These are phyloP conservation scores for Raja brachyura DNA, from an alignment of 2,113 vertebrate genomes.

Conservation along the genomic window DNA sequence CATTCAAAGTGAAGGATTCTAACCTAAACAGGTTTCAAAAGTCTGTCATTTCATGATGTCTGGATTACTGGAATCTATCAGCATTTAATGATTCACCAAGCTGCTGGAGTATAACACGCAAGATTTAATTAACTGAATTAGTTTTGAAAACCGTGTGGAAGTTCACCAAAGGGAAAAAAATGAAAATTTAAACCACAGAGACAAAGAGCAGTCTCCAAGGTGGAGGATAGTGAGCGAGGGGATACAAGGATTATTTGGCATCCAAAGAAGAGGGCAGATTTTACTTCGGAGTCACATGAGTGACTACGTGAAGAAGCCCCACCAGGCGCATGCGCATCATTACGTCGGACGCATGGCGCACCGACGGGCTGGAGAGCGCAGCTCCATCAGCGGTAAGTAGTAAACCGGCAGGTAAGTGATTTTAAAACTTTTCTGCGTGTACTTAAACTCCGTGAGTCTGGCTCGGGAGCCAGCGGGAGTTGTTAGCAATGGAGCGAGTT, in stretches of 20 bases:
- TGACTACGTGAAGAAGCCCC: too few relatives aligned
- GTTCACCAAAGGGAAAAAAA: background rate
- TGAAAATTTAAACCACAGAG: background rate
- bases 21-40: background rate
- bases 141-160: too few relatives aligned
- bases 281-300: too few relatives aligned
- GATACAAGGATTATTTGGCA: background rate
- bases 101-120: background rate
- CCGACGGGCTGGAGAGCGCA: too few relatives aligned
- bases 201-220: background rate
- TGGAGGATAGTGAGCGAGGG: background rate
- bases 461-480: too few relatives aligned
- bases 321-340: too few relatives aligned
- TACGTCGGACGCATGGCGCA: too few relatives aligned
- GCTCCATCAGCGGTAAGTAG: too few relatives aligned
- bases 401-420: too few relatives aligned
- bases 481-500: too few relatives aligned
- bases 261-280: background rate
- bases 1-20: background rate
- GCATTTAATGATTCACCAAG: background rate
- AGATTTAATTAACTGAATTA: background rate
- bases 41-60: background rate
- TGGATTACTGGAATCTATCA: background rate
- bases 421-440: too few relatives aligned
- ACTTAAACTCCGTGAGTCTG: too few relatives aligned